Evolutionary conservation across 2,797 vertebrate genomes (phyloP).

Genomic region (Rallus crepitans): DNA sequence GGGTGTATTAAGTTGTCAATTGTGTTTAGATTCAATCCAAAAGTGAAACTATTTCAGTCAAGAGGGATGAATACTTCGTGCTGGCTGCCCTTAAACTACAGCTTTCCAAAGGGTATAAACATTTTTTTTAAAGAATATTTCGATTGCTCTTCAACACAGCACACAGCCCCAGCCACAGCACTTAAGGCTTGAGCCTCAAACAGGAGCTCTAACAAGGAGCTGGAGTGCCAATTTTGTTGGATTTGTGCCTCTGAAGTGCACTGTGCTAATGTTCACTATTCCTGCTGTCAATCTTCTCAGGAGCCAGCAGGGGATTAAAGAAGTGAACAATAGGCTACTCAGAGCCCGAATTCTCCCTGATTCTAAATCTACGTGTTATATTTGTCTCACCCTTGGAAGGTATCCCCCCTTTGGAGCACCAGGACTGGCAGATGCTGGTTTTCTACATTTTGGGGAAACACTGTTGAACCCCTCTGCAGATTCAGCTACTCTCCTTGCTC

Average conservation of each 20-base stretch:
- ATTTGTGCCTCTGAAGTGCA: conserved; percentile 60
- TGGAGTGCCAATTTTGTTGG: conserved; percentile 40
- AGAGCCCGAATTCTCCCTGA: neutral
- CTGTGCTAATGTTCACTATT: conserved; percentile 28
- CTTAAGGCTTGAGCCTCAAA: conserved; percentile 29
- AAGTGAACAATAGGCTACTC: conserved; percentile 34
- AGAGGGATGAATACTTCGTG: neutral
- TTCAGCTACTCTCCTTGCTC: neutral
- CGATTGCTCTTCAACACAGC: conserved; percentile 24
- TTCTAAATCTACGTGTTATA: neutral
- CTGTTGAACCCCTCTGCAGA: neutral
- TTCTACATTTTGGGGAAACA: neutral
- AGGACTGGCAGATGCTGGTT: neutral
- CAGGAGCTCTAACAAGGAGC: conserved; percentile 39
- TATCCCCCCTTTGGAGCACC: neutral
- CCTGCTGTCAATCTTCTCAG: conserved; percentile 33
- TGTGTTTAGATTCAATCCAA: conserved; percentile 32
- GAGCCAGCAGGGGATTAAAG: conserved; percentile 43
- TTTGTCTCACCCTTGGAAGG: neutral
- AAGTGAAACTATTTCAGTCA: conserved; percentile 29
- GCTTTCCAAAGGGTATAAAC: neutral
- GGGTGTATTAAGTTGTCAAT: conserved; percentile 29
- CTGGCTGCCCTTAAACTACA: conserved; percentile 21
- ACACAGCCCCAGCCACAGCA: conserved; percentile 21
- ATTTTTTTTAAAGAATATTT: neutral